These are phyloP conservation scores for Phoenicopterus ruber DNA, from an alignment of 2,113 vertebrate genomes.

Conservation along the genomic window DNA sequence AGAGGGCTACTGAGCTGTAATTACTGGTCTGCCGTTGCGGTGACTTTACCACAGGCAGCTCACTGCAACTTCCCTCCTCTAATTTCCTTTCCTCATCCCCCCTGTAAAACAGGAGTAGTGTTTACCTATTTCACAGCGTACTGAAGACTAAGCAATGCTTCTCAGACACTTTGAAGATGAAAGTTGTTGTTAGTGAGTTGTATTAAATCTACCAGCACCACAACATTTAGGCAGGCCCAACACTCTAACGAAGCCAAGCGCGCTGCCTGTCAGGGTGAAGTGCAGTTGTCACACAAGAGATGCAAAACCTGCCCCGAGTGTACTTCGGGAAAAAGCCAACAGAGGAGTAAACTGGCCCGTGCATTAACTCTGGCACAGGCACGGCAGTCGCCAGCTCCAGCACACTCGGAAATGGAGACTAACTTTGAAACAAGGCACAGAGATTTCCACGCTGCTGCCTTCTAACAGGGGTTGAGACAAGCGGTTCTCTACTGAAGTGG, in stretches of 20 bases:
- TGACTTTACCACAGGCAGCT: background rate
- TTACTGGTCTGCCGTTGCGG: background rate
- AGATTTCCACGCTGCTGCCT: background rate
- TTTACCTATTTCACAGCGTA: background rate
- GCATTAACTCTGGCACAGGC: background rate
- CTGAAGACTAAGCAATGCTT: background rate
- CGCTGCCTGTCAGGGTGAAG: background rate
- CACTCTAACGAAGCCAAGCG: background rate
- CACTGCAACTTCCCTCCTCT: slow-evolving; percentile 19
- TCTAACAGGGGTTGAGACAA: background rate
- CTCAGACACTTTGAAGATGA: slow-evolving; percentile 2
- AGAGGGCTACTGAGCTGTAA: background rate
- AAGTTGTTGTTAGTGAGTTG: background rate
- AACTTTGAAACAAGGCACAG: background rate
- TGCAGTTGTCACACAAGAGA: background rate
- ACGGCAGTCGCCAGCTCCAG: background rate
- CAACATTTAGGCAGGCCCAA: background rate
- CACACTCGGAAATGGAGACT: background rate
- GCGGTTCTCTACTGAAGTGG: background rate
- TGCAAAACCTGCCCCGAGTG: background rate
- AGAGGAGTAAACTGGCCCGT: background rate
- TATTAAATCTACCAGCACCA: background rate
- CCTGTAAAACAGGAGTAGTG: background rate
- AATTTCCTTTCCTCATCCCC: slow-evolving; percentile 30
- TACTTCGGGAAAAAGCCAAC: background rate